A percentile compares a stretch with the other conserved stretches of the same genome.
These are phyloP conservation scores for Blastomussa wellsi DNA, from an alignment of 92 coral and sea anemone species.

Conservation along the genomic window DNA sequence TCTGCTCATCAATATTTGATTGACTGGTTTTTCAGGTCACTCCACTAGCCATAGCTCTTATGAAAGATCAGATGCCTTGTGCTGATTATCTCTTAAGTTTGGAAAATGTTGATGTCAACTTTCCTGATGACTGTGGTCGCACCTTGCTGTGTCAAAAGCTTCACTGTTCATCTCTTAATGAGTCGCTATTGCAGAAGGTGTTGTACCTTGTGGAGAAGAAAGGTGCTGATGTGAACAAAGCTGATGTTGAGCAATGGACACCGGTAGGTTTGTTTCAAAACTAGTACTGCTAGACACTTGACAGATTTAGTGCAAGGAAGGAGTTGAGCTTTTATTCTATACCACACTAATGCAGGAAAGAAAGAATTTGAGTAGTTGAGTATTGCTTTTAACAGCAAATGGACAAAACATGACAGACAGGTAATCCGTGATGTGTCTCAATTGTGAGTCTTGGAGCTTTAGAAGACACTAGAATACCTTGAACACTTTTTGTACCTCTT, in stretches of 20 bases:
- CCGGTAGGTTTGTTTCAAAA: constrained; percentile 52
- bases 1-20: background rate
- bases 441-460: no score
- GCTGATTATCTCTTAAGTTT: constrained; percentile 75
- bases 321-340: no score
- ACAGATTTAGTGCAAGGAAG: background rate
- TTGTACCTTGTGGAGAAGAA: constrained; percentile 72
- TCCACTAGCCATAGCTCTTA: constrained; percentile 73
- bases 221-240: constrained; percentile 74
- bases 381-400: no score
- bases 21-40: constrained; percentile 55
- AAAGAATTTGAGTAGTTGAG: background rate
- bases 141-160: constrained; percentile 80
- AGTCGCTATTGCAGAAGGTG: constrained; percentile 48
- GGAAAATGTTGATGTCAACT: constrained; percentile 77
- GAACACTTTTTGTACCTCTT: no score
- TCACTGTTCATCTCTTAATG: constrained; percentile 36
- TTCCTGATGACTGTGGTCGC: constrained; percentile 77
- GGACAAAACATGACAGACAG: no score
- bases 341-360: no score
- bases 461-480: no score
- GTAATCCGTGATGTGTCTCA: no score
- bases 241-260: constrained; percentile 78
- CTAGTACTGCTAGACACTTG: background rate
- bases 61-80: constrained; percentile 83